Evolutionary conservation across 2,888 invertebrate species (phyloP), one percentile per base, ranked within the genome.

Genomic region (Cistogaster globosa): DNA sequence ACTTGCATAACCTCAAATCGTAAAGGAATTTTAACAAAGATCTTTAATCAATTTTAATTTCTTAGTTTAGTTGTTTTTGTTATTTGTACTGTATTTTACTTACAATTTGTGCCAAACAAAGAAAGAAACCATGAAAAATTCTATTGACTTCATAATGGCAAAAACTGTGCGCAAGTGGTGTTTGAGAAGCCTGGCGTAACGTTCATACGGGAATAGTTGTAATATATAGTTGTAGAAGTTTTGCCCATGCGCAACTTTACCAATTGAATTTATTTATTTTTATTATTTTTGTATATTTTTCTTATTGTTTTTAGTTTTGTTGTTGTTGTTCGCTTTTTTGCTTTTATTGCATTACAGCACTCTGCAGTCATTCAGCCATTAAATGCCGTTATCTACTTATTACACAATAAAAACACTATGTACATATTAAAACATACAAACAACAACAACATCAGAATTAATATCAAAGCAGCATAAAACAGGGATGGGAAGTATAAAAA

Each of bases 311-410:
- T 67, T 67, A 18, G 65, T 76, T 51, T 32, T 72, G 26, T 36
- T 72, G 51, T 72, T 83, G 38, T 69, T 22, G 63, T 58, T 60
- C 38, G 58, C 48, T 72, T 32, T 80, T 65, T 84, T 81, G 77
- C 53, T 85, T 78, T 85, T 67, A 69, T 75, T 82, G 58, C 78
- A 85, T 82, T 85, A 82, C 85, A 69, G 82, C 85, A 85, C 82
- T 72, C 72, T 55, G 67, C n/a, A 55, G 58, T 85, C 90, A 91
- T 91, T 90, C 90, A 91, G 91, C 91, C 90, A 91, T 91, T 90
- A 91, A 90, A 90, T 91, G 90, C 90, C 90, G 91, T 90, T 90
- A 91, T 91, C 91, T 91, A 88, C 89, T 91, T 90, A 90, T 91
- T 90, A 90, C 90, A 91, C 90, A 90, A 90, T 90, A 90, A 90